Conservation (phyloP, 2,888 invertebrate species). For the Chrysolina americana region DNA sequence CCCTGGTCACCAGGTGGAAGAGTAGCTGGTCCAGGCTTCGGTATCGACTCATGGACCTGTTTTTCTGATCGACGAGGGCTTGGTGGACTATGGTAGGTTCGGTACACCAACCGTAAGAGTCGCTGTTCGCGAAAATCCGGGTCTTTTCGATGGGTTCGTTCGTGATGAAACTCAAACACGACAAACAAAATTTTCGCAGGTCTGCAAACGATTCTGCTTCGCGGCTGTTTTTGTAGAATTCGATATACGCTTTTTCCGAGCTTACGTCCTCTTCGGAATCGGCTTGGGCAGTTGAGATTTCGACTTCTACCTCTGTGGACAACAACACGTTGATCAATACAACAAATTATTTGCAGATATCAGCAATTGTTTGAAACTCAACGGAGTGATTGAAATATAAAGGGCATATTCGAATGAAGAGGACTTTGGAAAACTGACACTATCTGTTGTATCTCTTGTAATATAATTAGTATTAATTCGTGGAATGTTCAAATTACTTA, state of each 20-base stretch:
- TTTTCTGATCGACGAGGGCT: constrained; percentile 64
- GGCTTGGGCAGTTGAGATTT: constrained; percentile 49
- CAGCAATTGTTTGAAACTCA: neutral
- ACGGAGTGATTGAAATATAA: too few relatives aligned
- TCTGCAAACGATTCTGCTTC: constrained; percentile 52
- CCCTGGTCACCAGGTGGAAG: constrained; percentile 61
- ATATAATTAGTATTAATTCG: too few relatives aligned
- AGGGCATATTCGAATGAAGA: too few relatives aligned
- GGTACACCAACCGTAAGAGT: constrained; percentile 65
- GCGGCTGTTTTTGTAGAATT: constrained; percentile 62
- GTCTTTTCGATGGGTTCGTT: constrained; percentile 64
- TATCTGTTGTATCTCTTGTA: too few relatives aligned
- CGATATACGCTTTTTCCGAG: constrained; percentile 63
- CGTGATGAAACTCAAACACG: constrained; percentile 64
- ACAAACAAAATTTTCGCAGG: constrained; percentile 60
- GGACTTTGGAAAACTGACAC: too few relatives aligned
- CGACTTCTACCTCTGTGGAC: constrained; percentile 53
- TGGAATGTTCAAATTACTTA: too few relatives aligned
- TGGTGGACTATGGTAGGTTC: constrained; percentile 61
- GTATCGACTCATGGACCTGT: constrained; percentile 57
- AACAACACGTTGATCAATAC: neutral
- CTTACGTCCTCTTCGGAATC: constrained; percentile 61
- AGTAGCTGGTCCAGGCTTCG: constrained; percentile 65
- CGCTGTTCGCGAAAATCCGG: constrained; percentile 49
- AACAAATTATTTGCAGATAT: neutral